Percentiles rank a stretch among this genome's conserved stretches.
phyloP scores from a whole-genome alignment of 2,113 vertebrate species.

The Astatoreochromis straeleni region DNA sequence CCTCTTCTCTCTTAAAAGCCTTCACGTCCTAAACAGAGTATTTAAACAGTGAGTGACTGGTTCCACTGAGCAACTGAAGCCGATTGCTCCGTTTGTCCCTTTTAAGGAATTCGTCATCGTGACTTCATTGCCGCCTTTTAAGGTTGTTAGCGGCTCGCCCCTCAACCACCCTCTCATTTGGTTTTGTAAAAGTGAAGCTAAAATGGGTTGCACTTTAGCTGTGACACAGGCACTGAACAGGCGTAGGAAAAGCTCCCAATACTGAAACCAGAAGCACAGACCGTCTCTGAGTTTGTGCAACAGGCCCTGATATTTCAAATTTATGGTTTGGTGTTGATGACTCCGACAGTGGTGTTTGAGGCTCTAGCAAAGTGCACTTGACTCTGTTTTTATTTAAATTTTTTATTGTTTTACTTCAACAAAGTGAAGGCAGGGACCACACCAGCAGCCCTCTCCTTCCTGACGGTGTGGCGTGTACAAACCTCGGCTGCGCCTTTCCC shows the following conservation, averaged over 20 bases:
- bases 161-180: not conserved
- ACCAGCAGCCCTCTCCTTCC: slow-evolving; percentile 45
- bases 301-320: not conserved
- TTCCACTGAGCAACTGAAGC: slow-evolving; percentile 18
- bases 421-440: slow-evolving; percentile 56
- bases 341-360: slow-evolving; percentile 3
- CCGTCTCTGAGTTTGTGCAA: not conserved
- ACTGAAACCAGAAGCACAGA: slow-evolving; percentile 43
- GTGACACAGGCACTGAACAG: slow-evolving; percentile 48
- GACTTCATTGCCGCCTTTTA: slow-evolving; percentile 14
- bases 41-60: not conserved
- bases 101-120: not conserved
- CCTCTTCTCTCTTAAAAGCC: not conserved
- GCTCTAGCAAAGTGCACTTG: slow-evolving; percentile 60
- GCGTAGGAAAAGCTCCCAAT: slow-evolving; percentile 11
- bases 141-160: slow-evolving; percentile 27
- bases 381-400: slow-evolving; percentile 6
- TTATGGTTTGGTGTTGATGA: not conserved
- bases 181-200: slow-evolving; percentile 27
- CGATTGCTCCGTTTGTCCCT: not conserved
- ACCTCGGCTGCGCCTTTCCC: not conserved
- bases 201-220: slow-evolving; percentile 47
- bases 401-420: slow-evolving; percentile 1
- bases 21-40: not conserved
- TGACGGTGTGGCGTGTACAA: not conserved